phyloP scores from a whole-genome alignment of 2,888 invertebrate genomes.

The Eubasilissa splendida region DNA sequence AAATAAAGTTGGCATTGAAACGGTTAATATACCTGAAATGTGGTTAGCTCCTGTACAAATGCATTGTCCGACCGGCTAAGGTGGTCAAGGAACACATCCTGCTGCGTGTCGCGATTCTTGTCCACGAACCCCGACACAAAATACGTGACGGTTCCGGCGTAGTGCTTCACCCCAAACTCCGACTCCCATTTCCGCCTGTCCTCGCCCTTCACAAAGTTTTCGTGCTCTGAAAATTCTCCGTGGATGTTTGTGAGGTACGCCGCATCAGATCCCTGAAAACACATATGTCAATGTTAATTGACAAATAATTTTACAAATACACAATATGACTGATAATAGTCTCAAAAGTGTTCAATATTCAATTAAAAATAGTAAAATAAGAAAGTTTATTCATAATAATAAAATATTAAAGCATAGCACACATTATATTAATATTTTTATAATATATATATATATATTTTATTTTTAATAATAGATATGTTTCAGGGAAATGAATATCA shows the following conservation, averaged over 20 bases:
- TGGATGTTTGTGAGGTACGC: slow-evolving; percentile 92
- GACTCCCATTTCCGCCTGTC: slow-evolving; percentile 92
- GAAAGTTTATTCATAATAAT: too few relatives aligned
- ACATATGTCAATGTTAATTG: not conserved
- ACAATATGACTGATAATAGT: too few relatives aligned
- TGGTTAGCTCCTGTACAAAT: slow-evolving; percentile 85
- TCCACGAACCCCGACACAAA: slow-evolving; percentile 86
- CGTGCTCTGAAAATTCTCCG: slow-evolving; percentile 87
- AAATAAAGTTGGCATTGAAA: not conserved
- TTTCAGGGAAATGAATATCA: too few relatives aligned
- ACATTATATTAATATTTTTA: too few relatives aligned
- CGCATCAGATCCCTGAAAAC: slow-evolving; percentile 82
- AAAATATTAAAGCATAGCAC: too few relatives aligned
- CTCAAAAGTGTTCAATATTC: too few relatives aligned
- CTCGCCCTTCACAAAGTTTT: slow-evolving; percentile 87
- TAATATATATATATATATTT: too few relatives aligned
- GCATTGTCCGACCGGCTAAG: slow-evolving; percentile 87
- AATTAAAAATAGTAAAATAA: too few relatives aligned
- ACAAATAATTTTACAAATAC: too few relatives aligned
- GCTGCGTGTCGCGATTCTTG: slow-evolving; percentile 93
- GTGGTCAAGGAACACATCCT: slow-evolving; percentile 93
- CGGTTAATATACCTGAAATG: slow-evolving; percentile 62
- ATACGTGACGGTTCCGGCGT: slow-evolving; percentile 92
- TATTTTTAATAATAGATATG: too few relatives aligned
- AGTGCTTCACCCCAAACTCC: slow-evolving; percentile 91